Percentiles rank a stretch among this genome's conserved stretches.
These are phyloP conservation scores for Neosilurus mollespiculum DNA, from an alignment of 2,797 vertebrate species.

Conservation along the genomic window DNA sequence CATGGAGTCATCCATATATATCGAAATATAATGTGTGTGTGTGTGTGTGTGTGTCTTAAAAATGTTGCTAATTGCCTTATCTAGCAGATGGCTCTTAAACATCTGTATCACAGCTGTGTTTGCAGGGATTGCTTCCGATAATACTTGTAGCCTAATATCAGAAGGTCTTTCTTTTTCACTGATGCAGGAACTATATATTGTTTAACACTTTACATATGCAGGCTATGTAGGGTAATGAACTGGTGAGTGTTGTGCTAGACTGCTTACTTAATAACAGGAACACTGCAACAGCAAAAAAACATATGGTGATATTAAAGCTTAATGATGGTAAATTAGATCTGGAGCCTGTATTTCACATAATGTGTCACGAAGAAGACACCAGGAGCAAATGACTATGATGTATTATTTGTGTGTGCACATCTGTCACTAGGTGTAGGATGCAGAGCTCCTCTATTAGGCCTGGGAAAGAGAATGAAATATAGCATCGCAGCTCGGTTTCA, in stretches of 20 bases:
- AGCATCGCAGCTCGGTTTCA: constrained; percentile 30
- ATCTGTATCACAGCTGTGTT: not conserved
- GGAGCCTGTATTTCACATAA: constrained; percentile 12
- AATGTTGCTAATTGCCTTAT: constrained; percentile 45
- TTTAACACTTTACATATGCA: constrained; percentile 20
- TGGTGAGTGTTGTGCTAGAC: not conserved
- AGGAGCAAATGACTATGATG: constrained; percentile 24
- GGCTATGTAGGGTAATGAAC: constrained; percentile 17
- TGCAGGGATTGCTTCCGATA: constrained; percentile 21
- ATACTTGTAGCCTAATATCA: no score
- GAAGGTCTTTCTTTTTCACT: not conserved
- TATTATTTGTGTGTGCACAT: constrained; percentile 38
- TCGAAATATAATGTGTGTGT: constrained; percentile 22
- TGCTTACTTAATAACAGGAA: constrained; percentile 23
- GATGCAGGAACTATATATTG: not conserved
- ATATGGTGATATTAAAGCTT: constrained; percentile 40
- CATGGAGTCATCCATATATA: constrained; percentile 6
- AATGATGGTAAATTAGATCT: constrained; percentile 12
- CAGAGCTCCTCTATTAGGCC: not conserved
- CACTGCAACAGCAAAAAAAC: constrained; percentile 12
- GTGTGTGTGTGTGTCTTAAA: constrained; percentile 18
- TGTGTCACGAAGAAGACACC: constrained; percentile 23
- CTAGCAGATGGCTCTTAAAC: constrained; percentile 35
- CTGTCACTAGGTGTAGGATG: constrained; percentile 31
- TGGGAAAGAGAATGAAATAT: constrained; percentile 25